Evolutionary conservation across 1,140 invertebrate genomes (phyloP).

Genomic region (Anadara kagoshimensis): DNA sequence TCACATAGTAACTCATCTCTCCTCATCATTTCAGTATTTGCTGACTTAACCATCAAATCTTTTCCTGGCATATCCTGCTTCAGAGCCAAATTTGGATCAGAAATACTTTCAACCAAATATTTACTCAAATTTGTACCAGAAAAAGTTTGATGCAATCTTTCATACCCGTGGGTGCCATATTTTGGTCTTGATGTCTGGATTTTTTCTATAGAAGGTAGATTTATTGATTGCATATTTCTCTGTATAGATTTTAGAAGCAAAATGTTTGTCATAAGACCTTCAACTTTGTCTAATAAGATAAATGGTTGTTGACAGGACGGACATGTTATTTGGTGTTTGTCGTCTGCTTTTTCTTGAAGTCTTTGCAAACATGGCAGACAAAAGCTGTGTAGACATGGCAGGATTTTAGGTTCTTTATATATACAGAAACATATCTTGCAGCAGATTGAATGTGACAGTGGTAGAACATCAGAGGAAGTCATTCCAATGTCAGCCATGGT

Average conservation of each 20-base stretch:
- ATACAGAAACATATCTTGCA: slow-evolving; percentile 54
- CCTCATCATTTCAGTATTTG: too few relatives aligned
- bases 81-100: too few relatives aligned
- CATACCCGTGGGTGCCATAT: too few relatives aligned
- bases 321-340: slow-evolving; percentile 10
- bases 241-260: slow-evolving; percentile 30
- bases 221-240: neutral
- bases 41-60: too few relatives aligned
- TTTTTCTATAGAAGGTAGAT: too few relatives aligned
- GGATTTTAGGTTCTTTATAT: slow-evolving; percentile 46
- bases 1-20: too few relatives aligned
- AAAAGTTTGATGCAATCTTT: too few relatives aligned
- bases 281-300: neutral
- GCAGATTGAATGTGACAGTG: slow-evolving; percentile 28
- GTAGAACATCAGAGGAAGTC: neutral
- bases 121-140: too few relatives aligned
- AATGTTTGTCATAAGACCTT: slow-evolving; percentile 37
- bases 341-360: neutral
- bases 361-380: slow-evolving; percentile 44
- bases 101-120: too few relatives aligned
- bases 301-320: slow-evolving; percentile 15
- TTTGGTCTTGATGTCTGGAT: too few relatives aligned
- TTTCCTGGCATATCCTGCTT: too few relatives aligned
- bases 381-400: slow-evolving; percentile 60
- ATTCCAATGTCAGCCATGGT: neutral